These are phyloP conservation scores for Elanoides forficatus DNA, from an alignment of 2,113 vertebrate species.

Conservation along the genomic window DNA sequence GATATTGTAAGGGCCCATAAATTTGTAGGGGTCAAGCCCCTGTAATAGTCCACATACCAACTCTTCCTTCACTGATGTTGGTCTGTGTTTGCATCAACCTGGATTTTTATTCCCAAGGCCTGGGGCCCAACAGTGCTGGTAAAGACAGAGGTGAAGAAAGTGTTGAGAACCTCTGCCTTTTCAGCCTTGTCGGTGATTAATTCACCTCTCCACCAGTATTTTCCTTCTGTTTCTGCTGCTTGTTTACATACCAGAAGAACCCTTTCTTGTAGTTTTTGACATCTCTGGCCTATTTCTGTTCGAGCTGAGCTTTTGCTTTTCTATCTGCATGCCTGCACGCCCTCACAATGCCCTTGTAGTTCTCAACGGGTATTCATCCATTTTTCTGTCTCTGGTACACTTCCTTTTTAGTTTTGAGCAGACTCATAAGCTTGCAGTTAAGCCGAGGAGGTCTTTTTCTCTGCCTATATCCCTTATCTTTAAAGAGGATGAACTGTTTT, in stretches of 20 bases:
- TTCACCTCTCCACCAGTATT: background rate
- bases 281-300: background rate
- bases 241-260: background rate
- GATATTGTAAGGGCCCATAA: no score
- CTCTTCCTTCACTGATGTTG: background rate
- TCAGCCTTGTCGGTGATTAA: background rate
- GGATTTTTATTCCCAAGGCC: no score
- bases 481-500: background rate
- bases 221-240: background rate
- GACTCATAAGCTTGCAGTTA: background rate
- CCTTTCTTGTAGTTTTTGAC: background rate
- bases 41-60: background rate
- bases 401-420: background rate
- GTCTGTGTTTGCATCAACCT: background rate
- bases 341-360: background rate
- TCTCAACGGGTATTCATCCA: background rate
- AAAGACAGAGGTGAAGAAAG: background rate
- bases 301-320: background rate
- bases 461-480: background rate
- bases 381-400: accelerated
- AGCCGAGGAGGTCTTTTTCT: background rate
- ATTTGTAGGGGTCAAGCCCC: no score
- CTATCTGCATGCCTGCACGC: background rate
- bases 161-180: background rate
- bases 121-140: background rate